A percentile compares a stretch with the other conserved stretches of the same genome.
phyloP scores from a whole-genome alignment of 2,113 vertebrate species.

The Indicator maculatus region DNA sequence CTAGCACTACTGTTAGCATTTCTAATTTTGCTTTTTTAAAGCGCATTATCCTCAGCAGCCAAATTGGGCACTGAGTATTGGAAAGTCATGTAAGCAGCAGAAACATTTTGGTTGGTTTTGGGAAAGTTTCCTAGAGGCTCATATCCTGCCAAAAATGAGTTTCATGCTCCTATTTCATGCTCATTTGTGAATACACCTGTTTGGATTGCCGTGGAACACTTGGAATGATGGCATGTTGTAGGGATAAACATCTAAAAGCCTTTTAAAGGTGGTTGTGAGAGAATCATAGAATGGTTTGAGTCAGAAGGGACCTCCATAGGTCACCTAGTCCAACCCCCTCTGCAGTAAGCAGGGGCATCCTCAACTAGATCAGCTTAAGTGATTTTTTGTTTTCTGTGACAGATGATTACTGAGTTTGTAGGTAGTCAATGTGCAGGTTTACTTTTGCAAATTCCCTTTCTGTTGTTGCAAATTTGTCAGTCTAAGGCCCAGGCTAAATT shows the following conservation, averaged over 20 bases:
- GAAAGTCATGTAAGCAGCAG: background rate
- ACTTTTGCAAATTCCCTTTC: background rate
- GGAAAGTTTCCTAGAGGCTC: background rate
- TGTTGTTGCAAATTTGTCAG: background rate
- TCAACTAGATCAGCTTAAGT: background rate
- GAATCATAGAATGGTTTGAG: too few relatives aligned
- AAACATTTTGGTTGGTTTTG: background rate
- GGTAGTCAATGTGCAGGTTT: background rate
- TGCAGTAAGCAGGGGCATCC: too few relatives aligned
- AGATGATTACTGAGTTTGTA: background rate
- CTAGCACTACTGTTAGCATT: background rate
- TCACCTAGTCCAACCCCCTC: too few relatives aligned
- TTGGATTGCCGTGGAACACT: background rate
- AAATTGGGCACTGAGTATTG: background rate
- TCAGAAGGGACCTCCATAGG: too few relatives aligned
- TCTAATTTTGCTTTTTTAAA: background rate
- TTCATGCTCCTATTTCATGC: background rate
- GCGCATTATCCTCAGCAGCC: background rate
- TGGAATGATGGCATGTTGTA: background rate
- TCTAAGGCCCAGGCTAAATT: background rate
- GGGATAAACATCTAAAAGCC: background rate
- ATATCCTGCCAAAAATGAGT: background rate
- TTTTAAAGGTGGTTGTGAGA: background rate
- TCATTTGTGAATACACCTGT: background rate
- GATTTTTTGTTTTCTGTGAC: background rate